Evolutionary conservation across 2,797 vertebrate species (phyloP).

Genomic region (Petrocephalus schoutedeni): DNA sequence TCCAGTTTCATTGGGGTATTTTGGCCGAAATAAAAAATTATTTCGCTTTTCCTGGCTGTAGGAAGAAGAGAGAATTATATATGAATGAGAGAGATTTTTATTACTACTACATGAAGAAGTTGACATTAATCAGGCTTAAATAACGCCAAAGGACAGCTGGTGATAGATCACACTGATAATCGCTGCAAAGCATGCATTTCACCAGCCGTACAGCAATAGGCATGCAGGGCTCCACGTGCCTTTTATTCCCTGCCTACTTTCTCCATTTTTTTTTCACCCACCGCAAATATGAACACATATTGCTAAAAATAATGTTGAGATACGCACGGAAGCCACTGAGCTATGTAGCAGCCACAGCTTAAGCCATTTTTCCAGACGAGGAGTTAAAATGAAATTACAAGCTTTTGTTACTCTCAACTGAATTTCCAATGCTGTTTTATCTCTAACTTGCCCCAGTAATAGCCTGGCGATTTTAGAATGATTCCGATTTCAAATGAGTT

Average conservation of each 20-base stretch:
- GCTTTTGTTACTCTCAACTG: background rate
- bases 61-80: background rate
- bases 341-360: background rate
- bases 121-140: conserved; percentile 9
- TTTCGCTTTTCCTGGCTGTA: background rate
- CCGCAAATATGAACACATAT: background rate
- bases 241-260: background rate
- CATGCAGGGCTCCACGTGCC: background rate
- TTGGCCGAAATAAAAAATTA: background rate
- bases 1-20: background rate
- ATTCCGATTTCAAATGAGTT: background rate
- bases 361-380: background rate
- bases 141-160: background rate
- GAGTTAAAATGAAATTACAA: conserved; percentile 3
- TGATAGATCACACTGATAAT: background rate
- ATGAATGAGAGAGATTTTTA: conserved; percentile 9
- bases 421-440: background rate
- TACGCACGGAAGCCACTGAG: background rate
- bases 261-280: background rate
- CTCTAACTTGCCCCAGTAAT: background rate
- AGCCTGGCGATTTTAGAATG: background rate
- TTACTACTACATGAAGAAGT: background rate
- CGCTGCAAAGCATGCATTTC: background rate
- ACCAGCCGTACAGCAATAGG: background rate
- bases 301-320: background rate